Evolutionary conservation across 1,140 invertebrate genomes (phyloP).

Genomic region (Trichonephila clavipes): DNA sequence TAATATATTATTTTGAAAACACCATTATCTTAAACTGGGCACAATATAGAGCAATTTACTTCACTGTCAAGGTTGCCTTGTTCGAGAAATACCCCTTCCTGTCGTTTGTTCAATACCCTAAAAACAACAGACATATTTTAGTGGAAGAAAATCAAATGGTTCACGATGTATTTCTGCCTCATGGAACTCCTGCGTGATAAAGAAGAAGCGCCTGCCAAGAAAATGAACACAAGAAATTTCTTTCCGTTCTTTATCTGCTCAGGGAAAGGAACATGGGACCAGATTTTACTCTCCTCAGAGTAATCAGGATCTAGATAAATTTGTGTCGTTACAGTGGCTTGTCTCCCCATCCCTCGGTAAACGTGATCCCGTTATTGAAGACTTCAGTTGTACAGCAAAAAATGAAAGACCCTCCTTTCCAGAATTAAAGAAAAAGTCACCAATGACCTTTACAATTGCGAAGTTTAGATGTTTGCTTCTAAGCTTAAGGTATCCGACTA

Average conservation of each 20-base stretch:
- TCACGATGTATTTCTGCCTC: slow-evolving; percentile 39
- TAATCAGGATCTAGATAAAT: slow-evolving; percentile 58
- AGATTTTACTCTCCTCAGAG: slow-evolving; percentile 33
- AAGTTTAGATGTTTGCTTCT: neutral
- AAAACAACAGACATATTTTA: slow-evolving; percentile 16
- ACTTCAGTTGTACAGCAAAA: neutral
- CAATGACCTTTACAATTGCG: neutral
- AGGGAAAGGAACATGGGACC: neutral
- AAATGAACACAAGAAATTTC: slow-evolving; percentile 48
- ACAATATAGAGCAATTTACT: neutral
- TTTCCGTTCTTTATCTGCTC: slow-evolving; percentile 48
- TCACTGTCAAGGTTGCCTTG: neutral
- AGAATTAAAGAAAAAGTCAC: slow-evolving; percentile 46
- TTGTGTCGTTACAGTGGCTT: slow-evolving; percentile 47
- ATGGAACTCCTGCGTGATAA: slow-evolving; percentile 34
- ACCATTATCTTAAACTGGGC: neutral
- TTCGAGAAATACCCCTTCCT: neutral
- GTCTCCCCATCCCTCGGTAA: slow-evolving; percentile 19
- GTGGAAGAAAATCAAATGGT: neutral
- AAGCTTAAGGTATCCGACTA: too few relatives aligned
- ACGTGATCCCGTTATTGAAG: slow-evolving; percentile 46
- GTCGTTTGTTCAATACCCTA: slow-evolving; percentile 3
- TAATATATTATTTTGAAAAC: neutral
- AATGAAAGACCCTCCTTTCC: neutral
- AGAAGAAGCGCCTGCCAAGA: slow-evolving; percentile 45